A percentile compares a stretch with the other conserved stretches of the same genome.
Evolutionary conservation across 64 coral and sea anemone species (phyloP).

Genomic region (Stylophora pistillata): DNA sequence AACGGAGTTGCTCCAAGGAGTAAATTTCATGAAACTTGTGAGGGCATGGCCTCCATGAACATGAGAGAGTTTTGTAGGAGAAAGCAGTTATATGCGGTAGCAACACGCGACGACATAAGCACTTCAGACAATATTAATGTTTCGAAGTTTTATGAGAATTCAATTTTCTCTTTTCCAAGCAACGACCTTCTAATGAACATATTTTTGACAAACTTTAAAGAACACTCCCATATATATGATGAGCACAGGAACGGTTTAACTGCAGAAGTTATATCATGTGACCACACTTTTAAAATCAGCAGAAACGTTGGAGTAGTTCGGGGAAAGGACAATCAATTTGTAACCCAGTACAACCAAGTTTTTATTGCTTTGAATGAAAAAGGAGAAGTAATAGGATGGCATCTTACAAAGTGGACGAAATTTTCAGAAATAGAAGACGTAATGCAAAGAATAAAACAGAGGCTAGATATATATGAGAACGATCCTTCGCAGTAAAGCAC

Average conservation of each 20-base stretch:
- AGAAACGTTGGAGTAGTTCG: slow-evolving; percentile 16
- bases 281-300: not conserved
- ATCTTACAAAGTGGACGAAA: not conserved
- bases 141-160: no score
- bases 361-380: slow-evolving; percentile 37
- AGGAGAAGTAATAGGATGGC: slow-evolving; percentile 26
- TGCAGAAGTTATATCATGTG: no score
- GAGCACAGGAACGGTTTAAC: no score
- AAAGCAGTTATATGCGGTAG: not conserved
- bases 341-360: not conserved
- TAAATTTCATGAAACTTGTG: slow-evolving; percentile 61
- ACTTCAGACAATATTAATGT: no score
- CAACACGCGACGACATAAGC: not conserved
- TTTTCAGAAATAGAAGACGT: slow-evolving; percentile 51
- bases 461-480: no score
- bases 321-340: not conserved
- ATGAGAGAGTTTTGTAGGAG: not conserved
- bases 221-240: no score
- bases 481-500: no score
- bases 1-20: slow-evolving; percentile 46
- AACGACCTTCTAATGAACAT: no score
- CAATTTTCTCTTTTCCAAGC: no score
- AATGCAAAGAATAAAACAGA: slow-evolving; percentile 28
- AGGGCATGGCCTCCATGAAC: slow-evolving; percentile 34
- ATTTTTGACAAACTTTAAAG: no score